These are phyloP conservation scores for Stegodyphus mimosarum DNA, from an alignment of 1,140 invertebrate species.

Conservation along the genomic window DNA sequence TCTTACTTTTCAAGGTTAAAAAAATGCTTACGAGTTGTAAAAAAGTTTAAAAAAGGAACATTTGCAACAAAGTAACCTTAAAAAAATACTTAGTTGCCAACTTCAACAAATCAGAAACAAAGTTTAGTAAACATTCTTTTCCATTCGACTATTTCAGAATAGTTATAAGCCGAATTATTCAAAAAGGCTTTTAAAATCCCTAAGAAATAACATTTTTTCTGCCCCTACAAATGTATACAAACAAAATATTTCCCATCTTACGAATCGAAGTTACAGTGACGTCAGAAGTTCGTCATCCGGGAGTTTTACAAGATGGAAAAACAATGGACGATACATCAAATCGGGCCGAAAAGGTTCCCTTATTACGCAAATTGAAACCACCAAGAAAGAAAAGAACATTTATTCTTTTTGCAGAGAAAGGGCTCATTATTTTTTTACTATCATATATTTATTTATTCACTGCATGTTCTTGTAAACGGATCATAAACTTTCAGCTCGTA, in stretches of 20 bases:
- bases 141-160: too few relatives aligned
- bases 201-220: too few relatives aligned
- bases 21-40: too few relatives aligned
- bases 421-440: not conserved
- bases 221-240: not conserved
- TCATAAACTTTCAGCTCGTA: slow-evolving; percentile 1
- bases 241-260: slow-evolving; percentile 23
- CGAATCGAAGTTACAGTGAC: not conserved
- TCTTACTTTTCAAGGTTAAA: too few relatives aligned
- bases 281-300: slow-evolving; percentile 5
- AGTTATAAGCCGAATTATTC: too few relatives aligned
- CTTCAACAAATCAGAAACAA: too few relatives aligned
- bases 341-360: slow-evolving; percentile 29
- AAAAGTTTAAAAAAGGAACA: too few relatives aligned
- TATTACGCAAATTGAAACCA: slow-evolving; percentile 32
- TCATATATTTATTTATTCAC: not conserved
- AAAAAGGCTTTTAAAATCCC: too few relatives aligned
- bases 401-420: not conserved
- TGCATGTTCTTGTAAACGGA: slow-evolving; percentile 21
- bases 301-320: not conserved
- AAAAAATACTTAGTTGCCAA: too few relatives aligned
- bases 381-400: not conserved
- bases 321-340: slow-evolving; percentile 43
- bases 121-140: too few relatives aligned
- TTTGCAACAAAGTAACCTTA: too few relatives aligned